A percentile compares a stretch with the other conserved stretches of the same genome.
phyloP scores from a whole-genome alignment of 2,113 vertebrate species.

The Coregonus clupeaformis region DNA sequence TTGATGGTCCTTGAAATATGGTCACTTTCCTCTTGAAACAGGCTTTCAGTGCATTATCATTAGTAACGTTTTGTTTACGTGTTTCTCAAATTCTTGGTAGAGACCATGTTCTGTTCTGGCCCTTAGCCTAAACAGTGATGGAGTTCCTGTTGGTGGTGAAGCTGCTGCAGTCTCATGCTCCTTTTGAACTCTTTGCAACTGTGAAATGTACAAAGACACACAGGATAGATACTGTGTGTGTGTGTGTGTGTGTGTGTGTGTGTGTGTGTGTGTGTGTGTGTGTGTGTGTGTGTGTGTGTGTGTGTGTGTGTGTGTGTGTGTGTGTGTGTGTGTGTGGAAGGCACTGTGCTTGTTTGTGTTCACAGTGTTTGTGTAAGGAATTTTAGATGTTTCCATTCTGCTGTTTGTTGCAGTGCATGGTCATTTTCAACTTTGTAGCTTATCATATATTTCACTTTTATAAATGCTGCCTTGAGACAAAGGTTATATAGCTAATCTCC shows the following conservation, averaged over 20 bases:
- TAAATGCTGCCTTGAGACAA: too few relatives aligned
- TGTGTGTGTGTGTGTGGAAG: constrained; percentile 32
- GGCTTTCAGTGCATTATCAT: constrained; percentile 47
- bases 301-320: constrained; percentile 47
- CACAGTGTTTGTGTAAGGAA: not conserved
- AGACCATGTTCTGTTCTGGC: constrained; percentile 29
- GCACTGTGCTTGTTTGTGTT: constrained; percentile 39
- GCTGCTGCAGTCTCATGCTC: constrained; percentile 18
- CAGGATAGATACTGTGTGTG: constrained; percentile 49
- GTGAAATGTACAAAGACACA: constrained; percentile 51
- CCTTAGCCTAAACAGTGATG: constrained; percentile 51
- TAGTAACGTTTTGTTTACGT: constrained; percentile 43
- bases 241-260: constrained; percentile 47
- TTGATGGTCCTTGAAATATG: constrained; percentile 56
- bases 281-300: constrained; percentile 20
- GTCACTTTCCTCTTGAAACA: constrained; percentile 52
- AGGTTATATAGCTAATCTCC: not conserved
- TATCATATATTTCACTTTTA: too few relatives aligned
- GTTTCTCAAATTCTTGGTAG: constrained; percentile 20
- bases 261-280: constrained; percentile 35
- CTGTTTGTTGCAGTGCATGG: too few relatives aligned
- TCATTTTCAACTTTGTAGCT: too few relatives aligned
- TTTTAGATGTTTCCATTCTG: not conserved
- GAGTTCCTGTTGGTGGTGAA: constrained; percentile 56
- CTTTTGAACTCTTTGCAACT: constrained; percentile 33